phyloP scores from a whole-genome alignment of 1,140 invertebrate species.

The Plectrocnemia conspersa region DNA sequence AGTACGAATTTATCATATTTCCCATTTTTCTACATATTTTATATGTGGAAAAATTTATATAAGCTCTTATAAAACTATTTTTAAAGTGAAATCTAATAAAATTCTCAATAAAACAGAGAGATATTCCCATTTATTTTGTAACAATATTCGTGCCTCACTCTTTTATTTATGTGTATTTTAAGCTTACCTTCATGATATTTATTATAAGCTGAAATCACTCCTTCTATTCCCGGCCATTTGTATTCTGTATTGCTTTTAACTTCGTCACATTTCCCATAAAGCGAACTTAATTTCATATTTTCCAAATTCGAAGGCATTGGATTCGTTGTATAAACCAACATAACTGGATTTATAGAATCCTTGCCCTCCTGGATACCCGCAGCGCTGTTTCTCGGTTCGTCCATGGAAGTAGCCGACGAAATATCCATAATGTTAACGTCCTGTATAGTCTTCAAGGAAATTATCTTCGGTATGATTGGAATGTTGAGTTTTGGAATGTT shows the following conservation, averaged over 20 bases:
- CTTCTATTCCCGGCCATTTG: conserved; percentile 29
- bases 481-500: conserved; percentile 42
- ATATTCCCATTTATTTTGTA: background rate
- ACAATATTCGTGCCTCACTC: background rate
- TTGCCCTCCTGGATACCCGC: conserved; percentile 31
- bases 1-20: background rate
- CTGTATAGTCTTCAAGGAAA: conserved; percentile 42
- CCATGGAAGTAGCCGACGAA: conserved; percentile 46
- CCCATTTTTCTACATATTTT: background rate
- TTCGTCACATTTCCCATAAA: conserved; percentile 6
- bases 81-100: background rate
- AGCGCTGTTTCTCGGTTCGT: conserved; percentile 44
- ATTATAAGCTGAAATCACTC: conserved; percentile 21
- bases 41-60: background rate
- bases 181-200: conserved; percentile 26
- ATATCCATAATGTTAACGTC: conserved; percentile 33
- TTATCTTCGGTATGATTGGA: conserved; percentile 48
- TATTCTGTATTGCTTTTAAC: background rate
- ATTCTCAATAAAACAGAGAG: background rate
- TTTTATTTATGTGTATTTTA: background rate
- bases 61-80: background rate
- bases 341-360: background rate
- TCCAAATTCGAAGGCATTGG: background rate
- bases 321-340: background rate
- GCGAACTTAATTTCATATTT: background rate